phyloP scores from a whole-genome alignment of 92 coral and sea anemone species.

The Palythoa grandiflora region DNA sequence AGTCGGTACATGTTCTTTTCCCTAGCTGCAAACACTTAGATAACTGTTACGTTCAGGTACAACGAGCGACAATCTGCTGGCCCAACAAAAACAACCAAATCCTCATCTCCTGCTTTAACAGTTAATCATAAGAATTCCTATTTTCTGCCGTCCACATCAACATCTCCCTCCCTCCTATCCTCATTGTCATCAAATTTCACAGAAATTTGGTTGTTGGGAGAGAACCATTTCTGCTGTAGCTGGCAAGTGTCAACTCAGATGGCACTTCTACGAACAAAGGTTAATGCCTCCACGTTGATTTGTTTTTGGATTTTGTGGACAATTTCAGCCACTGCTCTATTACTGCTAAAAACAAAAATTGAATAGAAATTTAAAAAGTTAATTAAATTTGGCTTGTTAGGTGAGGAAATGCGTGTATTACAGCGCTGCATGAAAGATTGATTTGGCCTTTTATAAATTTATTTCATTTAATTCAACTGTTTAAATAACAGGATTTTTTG shows the following conservation, averaged over 20 bases:
- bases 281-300: neutral
- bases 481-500: too few relatives aligned
- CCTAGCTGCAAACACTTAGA: slow-evolving; percentile 35
- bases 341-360: slow-evolving; percentile 8
- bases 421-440: neutral
- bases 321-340: neutral
- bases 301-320: neutral
- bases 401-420: neutral
- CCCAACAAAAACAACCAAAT: slow-evolving; percentile 50
- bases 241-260: slow-evolving; percentile 9
- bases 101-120: slow-evolving; percentile 67
- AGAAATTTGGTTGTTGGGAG: slow-evolving; percentile 1
- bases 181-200: slow-evolving; percentile 14
- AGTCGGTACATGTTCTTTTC: slow-evolving; percentile 55
- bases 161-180: slow-evolving; percentile 21
- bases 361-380: neutral
- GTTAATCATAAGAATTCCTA: slow-evolving; percentile 61
- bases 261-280: slow-evolving; percentile 22
- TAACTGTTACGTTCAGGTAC: slow-evolving; percentile 11
- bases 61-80: slow-evolving; percentile 17
- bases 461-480: neutral
- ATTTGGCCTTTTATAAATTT: slow-evolving; percentile 5
- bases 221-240: slow-evolving; percentile 6
- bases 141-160: slow-evolving; percentile 44
- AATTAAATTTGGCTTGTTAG: neutral